Conservation (phyloP, 2,113 vertebrate species). For the Misgurnus mizolepis region DNA sequence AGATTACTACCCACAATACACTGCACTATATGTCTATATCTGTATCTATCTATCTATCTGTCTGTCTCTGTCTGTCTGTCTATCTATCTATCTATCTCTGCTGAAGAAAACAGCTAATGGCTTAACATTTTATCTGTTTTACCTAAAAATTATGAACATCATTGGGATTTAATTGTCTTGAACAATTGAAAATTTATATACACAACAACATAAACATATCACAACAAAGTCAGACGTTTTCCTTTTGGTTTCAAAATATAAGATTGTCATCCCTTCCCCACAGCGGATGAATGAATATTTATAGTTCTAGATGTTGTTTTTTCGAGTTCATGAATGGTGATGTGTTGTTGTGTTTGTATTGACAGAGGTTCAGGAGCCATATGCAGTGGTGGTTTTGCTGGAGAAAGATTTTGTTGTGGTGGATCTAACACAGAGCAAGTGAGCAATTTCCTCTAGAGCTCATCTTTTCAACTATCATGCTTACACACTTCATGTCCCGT, state of each 20-base stretch:
- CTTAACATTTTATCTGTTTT: too few species aligned
- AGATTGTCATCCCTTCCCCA: neutral
- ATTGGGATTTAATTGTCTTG: neutral
- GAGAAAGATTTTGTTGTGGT: slow-evolving; percentile 57
- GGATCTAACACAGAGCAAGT: slow-evolving; percentile 56
- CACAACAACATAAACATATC: neutral
- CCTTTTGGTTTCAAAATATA: neutral
- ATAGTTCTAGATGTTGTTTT: neutral
- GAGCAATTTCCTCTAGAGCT: slow-evolving; percentile 28
- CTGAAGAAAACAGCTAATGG: too few species aligned
- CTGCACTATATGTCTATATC: neutral
- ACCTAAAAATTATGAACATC: too few species aligned
- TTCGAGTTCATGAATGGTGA: neutral
- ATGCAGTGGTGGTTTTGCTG: slow-evolving; percentile 52
- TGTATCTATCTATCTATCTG: neutral
- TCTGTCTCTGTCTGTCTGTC: neutral
- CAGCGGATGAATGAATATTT: neutral
- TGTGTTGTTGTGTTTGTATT: slow-evolving; percentile 24
- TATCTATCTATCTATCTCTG: too few species aligned
- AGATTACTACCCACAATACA: slow-evolving; percentile 3
- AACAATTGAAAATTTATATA: neutral
- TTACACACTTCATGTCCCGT: neutral
- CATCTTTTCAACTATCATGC: slow-evolving; percentile 4
- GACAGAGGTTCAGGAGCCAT: slow-evolving; percentile 56
- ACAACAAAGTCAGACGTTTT: too few species aligned